These are phyloP conservation scores for Cheirogaleus major DNA, from an alignment of 2,797 vertebrate species.

Conservation along the genomic window DNA sequence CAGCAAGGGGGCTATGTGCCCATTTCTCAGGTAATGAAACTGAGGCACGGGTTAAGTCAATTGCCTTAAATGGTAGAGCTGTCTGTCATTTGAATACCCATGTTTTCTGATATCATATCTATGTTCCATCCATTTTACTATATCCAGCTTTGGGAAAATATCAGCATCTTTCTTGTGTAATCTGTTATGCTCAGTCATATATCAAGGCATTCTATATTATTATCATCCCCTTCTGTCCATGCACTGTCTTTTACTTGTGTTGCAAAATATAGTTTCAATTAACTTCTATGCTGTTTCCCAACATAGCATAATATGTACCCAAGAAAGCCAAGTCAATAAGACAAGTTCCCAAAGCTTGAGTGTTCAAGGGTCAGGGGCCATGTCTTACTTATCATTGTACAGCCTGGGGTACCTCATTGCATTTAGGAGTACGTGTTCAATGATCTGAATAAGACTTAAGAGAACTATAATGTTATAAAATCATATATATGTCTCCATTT, in stretches of 20 bases:
- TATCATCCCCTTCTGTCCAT: neutral
- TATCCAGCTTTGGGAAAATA: neutral
- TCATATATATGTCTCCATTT: neutral
- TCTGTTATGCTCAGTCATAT: neutral
- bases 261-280: neutral
- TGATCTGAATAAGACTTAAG: neutral
- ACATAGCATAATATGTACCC: neutral
- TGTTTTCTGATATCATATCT: neutral
- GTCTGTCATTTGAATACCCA: neutral
- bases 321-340: neutral
- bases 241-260: neutral
- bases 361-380: neutral
- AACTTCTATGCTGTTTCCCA: neutral
- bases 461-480: slow-evolving; percentile 19
- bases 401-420: neutral
- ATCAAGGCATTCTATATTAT: neutral
- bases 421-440: neutral
- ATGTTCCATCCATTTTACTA: neutral
- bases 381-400: neutral
- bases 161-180: neutral
- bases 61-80: neutral
- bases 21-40: neutral
- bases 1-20: neutral
- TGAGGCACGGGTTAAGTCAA: neutral
- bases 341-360: neutral